Evolutionary conservation across 2,888 invertebrate genomes (phyloP).

Genomic region (Drosophila ustulata): DNA sequence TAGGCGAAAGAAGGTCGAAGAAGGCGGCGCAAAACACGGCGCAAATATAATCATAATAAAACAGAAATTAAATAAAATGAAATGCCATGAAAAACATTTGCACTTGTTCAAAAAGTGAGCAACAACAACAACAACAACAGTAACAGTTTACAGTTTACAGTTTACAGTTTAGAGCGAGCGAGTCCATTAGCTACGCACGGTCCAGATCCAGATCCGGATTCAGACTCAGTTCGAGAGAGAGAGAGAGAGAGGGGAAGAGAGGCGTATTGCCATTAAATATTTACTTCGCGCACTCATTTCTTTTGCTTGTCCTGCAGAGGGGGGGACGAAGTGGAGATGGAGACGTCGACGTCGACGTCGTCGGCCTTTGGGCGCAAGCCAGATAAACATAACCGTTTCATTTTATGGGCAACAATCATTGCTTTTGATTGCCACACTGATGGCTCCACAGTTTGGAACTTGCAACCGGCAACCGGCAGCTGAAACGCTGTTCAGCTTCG

Average conservation of each 20-base stretch:
- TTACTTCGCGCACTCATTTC: slow-evolving; percentile 73
- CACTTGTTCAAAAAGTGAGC: slow-evolving; percentile 74
- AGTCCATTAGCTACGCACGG: slow-evolving; percentile 64
- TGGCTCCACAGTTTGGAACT: slow-evolving; percentile 40
- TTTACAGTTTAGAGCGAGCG: slow-evolving; percentile 57
- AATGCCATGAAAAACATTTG: slow-evolving; percentile 74
- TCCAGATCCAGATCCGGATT: background rate
- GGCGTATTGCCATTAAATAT: slow-evolving; percentile 69
- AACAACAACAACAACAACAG: slow-evolving; percentile 37
- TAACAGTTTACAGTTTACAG: slow-evolving; percentile 54
- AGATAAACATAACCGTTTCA: slow-evolving; percentile 83
- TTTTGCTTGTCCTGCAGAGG: slow-evolving; percentile 53
- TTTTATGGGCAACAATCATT: slow-evolving; percentile 84
- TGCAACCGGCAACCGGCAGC: slow-evolving; percentile 19
- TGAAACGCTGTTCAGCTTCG: background rate
- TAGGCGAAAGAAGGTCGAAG: slow-evolving; percentile 7
- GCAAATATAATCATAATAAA: slow-evolving; percentile 78
- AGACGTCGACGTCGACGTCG: slow-evolving; percentile 7
- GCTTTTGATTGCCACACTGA: slow-evolving; percentile 82
- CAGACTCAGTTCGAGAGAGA: background rate
- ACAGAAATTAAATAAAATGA: slow-evolving; percentile 77
- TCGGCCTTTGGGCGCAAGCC: slow-evolving; percentile 68
- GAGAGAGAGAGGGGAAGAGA: background rate
- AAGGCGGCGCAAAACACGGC: slow-evolving; percentile 12
- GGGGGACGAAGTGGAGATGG: background rate